Conservation (phyloP, 1,140 invertebrate genomes). For the Lepidostoma basale region DNA sequence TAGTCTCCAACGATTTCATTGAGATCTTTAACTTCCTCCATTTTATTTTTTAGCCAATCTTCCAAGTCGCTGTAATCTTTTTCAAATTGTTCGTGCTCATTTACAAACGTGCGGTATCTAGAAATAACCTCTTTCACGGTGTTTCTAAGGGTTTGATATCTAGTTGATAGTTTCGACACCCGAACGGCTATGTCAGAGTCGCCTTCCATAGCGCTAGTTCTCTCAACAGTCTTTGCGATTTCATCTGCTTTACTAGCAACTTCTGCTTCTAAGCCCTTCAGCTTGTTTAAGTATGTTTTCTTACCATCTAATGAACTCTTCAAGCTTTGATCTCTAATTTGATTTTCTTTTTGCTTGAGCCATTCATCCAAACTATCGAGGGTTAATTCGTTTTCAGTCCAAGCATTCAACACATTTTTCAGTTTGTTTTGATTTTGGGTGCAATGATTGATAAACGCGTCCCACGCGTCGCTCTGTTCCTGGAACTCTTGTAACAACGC, state of each 20-base stretch:
- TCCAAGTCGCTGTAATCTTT: slow-evolving; percentile 76
- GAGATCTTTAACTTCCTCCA: slow-evolving; percentile 75
- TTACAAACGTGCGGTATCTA: slow-evolving; percentile 82
- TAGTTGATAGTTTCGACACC: slow-evolving; percentile 79
- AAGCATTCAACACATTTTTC: slow-evolving; percentile 73
- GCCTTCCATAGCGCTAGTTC: slow-evolving; percentile 74
- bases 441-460: slow-evolving; percentile 76
- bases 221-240: slow-evolving; percentile 73
- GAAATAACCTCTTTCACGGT: slow-evolving; percentile 78
- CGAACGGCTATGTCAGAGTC: slow-evolving; percentile 78
- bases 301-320: slow-evolving; percentile 87
- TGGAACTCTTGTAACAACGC: slow-evolving; percentile 77
- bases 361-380: slow-evolving; percentile 80
- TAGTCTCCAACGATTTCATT: slow-evolving; percentile 89
- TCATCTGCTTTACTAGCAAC: slow-evolving; percentile 73
- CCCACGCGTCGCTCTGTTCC: slow-evolving; percentile 77
- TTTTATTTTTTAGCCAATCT: slow-evolving; percentile 74
- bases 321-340: slow-evolving; percentile 88
- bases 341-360: slow-evolving; percentile 82
- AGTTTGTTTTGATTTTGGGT: slow-evolving; percentile 70
- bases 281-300: slow-evolving; percentile 76
- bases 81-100: slow-evolving; percentile 86
- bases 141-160: slow-evolving; percentile 86
- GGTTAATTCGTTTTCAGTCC: slow-evolving; percentile 79
- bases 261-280: slow-evolving; percentile 76